A percentile compares a stretch with the other conserved stretches of the same genome.
These are phyloP conservation scores for Lobophora halterata DNA, from an alignment of 2,888 invertebrate species.

Conservation along the genomic window DNA sequence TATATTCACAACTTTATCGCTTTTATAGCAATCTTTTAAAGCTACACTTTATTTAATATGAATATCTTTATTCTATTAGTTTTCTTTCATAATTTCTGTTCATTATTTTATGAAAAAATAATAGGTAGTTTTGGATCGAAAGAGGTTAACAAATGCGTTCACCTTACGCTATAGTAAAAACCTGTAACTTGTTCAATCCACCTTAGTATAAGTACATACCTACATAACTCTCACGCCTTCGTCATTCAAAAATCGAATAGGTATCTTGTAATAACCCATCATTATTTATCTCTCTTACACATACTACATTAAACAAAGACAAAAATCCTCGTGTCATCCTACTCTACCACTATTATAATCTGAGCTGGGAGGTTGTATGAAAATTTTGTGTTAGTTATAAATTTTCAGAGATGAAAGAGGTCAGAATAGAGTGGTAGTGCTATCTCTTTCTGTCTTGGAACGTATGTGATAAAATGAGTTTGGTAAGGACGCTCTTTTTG, in stretches of 20 bases:
- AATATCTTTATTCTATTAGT: too few relatives aligned
- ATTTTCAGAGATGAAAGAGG: constrained; percentile 33
- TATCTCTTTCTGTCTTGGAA: constrained; percentile 49
- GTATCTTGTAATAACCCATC: constrained; percentile 30
- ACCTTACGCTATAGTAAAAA: too few relatives aligned
- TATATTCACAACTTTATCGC: too few relatives aligned
- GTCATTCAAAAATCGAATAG: constrained; percentile 21
- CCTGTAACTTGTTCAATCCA: too few relatives aligned
- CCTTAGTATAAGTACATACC: constrained; percentile 1
- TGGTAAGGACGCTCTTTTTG: constrained; percentile 76
- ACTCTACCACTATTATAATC: constrained; percentile 40
- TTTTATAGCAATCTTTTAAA: too few relatives aligned
- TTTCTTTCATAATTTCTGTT: too few relatives aligned
- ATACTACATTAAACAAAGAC: constrained; percentile 59
- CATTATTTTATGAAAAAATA: too few relatives aligned
- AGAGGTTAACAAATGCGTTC: too few relatives aligned
- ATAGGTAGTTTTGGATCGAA: too few relatives aligned
- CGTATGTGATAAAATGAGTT: constrained; percentile 73
- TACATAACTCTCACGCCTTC: constrained; percentile 11
- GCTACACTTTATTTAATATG: too few relatives aligned
- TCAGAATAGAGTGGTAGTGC: constrained; percentile 22
- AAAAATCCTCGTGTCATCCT: constrained; percentile 49
- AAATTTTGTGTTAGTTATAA: constrained; percentile 27
- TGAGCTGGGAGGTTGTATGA: constrained; percentile 30
- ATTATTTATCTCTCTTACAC: constrained; percentile 50